These are phyloP conservation scores for Acanthoscelides obtectus DNA, from an alignment of 2,888 invertebrate species.

Conservation along the genomic window DNA sequence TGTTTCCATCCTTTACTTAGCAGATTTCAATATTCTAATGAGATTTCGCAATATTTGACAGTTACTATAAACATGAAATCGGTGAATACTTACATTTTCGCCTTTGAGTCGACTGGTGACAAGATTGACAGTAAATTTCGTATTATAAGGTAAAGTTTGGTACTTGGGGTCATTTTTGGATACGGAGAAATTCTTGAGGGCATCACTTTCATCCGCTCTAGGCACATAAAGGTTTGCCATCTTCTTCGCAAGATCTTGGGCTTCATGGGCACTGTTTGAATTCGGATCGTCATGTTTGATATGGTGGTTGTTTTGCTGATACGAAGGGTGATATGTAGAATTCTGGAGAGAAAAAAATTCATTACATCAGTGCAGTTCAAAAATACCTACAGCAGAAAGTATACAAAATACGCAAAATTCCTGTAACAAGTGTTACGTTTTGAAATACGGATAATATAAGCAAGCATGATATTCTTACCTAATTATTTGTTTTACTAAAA, in stretches of 20 bases:
- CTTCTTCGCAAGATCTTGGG: constrained; percentile 36
- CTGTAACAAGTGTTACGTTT: too few relatives aligned
- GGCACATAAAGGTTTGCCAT: constrained; percentile 29
- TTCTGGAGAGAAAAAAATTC: constrained; percentile 25
- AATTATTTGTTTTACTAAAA: too few relatives aligned
- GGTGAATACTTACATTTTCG: neutral
- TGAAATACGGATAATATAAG: too few relatives aligned
- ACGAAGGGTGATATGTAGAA: constrained; percentile 45
- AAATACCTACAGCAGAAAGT: neutral
- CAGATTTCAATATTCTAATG: too few relatives aligned
- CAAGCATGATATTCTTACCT: too few relatives aligned
- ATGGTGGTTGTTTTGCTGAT: constrained; percentile 40
- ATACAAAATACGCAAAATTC: too few relatives aligned
- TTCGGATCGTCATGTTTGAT: constrained; percentile 39
- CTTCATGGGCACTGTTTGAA: constrained; percentile 28
- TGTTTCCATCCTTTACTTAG: too few relatives aligned
- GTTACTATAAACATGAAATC: too few relatives aligned
- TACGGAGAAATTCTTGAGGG: constrained; percentile 65
- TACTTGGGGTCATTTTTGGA: constrained; percentile 87
- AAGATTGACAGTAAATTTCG: constrained; percentile 69
- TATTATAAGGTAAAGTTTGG: constrained; percentile 87
- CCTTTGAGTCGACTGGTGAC: constrained; percentile 39
- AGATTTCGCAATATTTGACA: too few relatives aligned
- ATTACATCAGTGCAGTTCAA: neutral
- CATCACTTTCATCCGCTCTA: constrained; percentile 43